phyloP scores from a whole-genome alignment of 2,113 vertebrate genomes.

The Xiphias gladius region DNA sequence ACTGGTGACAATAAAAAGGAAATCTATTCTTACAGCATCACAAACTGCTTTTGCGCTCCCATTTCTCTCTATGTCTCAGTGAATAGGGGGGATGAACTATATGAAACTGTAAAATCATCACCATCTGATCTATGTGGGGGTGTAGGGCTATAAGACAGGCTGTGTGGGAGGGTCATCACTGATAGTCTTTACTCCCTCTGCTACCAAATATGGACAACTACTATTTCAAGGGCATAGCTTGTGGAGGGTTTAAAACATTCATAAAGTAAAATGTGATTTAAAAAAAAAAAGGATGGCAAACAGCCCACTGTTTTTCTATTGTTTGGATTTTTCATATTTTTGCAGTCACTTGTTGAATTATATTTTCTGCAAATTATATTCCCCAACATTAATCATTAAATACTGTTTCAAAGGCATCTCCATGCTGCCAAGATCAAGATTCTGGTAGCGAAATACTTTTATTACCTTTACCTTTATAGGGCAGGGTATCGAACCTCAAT shows the following conservation, averaged over 20 bases:
- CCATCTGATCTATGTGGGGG: neutral
- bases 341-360: too few species aligned
- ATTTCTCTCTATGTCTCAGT: neutral
- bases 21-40: conserved; percentile 5
- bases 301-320: too few species aligned
- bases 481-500: too few species aligned
- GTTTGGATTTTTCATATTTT: too few species aligned
- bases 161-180: neutral
- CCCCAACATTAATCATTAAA: too few species aligned
- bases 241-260: neutral
- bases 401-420: too few species aligned
- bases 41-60: neutral
- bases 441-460: too few species aligned
- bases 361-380: too few species aligned
- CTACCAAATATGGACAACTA: neutral
- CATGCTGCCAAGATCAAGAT: too few species aligned
- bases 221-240: neutral
- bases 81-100: neutral
- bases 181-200: neutral
- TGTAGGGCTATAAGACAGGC: neutral
- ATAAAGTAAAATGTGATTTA: too few species aligned
- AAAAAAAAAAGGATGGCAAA: too few species aligned
- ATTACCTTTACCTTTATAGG: too few species aligned
- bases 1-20: conserved; percentile 18
- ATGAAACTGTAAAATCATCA: neutral